These are phyloP conservation scores for Propithecus perrieri DNA, from an alignment of 2,797 vertebrate genomes.

Conservation along the genomic window DNA sequence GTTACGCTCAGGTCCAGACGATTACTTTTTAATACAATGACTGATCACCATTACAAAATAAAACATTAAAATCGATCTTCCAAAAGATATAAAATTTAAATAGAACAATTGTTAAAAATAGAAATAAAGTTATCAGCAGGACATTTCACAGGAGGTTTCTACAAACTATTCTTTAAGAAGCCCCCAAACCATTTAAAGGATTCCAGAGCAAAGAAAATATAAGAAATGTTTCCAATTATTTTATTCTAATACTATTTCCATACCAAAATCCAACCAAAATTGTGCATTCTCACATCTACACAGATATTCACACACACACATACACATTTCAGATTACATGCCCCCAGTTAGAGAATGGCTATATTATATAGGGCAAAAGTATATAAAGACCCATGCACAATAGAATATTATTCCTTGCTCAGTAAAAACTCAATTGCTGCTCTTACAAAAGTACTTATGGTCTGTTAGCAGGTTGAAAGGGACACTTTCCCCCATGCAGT, in stretches of 20 bases:
- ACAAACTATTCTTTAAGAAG: background rate
- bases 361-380: background rate
- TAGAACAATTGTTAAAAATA: background rate
- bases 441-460: background rate
- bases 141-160: background rate
- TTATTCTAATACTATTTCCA: background rate
- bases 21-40: background rate
- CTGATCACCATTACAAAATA: background rate
- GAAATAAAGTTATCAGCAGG: background rate
- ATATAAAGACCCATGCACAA: background rate
- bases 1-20: background rate
- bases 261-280: background rate
- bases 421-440: background rate
- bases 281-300: background rate
- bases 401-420: background rate
- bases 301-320: background rate
- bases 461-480: background rate
- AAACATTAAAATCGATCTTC: background rate
- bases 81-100: background rate
- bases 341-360: background rate
- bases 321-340: background rate
- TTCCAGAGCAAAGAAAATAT: background rate
- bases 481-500: background rate
- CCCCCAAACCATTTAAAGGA: background rate
- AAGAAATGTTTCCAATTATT: background rate